phyloP scores from a whole-genome alignment of 2,113 vertebrate species.

The Rhineura floridana region DNA sequence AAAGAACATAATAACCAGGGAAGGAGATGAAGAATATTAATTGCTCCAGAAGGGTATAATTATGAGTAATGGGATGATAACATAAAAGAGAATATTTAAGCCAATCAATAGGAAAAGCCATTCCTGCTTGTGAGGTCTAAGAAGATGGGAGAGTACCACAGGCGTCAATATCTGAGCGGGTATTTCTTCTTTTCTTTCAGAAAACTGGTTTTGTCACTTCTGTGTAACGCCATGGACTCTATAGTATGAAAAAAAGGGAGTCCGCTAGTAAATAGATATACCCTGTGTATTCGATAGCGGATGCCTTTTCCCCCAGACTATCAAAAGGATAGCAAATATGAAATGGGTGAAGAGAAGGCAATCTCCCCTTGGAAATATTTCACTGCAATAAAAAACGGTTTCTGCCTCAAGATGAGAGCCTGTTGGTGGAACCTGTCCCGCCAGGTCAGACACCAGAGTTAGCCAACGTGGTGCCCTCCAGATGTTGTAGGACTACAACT shows the following conservation, averaged over 20 bases:
- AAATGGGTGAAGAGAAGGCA: no score
- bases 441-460: no score
- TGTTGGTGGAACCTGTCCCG: no score
- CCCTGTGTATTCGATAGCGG: no score
- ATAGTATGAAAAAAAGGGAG: background rate
- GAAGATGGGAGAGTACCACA: background rate
- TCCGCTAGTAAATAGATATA: background rate
- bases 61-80: slow-evolving; percentile 34
- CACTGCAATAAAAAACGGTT: no score
- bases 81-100: slow-evolving; percentile 20
- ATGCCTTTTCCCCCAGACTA: no score
- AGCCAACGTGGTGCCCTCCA: no score
- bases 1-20: slow-evolving; percentile 30
- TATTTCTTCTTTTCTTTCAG: background rate
- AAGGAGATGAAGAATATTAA: slow-evolving; percentile 39
- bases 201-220: background rate
- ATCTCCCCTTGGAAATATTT: no score
- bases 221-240: background rate
- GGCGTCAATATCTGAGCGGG: background rate
- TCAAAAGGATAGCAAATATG: no score
- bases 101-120: slow-evolving; percentile 3
- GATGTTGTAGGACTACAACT: no score
- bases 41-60: slow-evolving; percentile 33
- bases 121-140: background rate
- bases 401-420: no score